A percentile compares a stretch with the other conserved stretches of the same genome.
Conservation (phyloP, 2,113 vertebrate species). For the Alaudala cheleensis region DNA sequence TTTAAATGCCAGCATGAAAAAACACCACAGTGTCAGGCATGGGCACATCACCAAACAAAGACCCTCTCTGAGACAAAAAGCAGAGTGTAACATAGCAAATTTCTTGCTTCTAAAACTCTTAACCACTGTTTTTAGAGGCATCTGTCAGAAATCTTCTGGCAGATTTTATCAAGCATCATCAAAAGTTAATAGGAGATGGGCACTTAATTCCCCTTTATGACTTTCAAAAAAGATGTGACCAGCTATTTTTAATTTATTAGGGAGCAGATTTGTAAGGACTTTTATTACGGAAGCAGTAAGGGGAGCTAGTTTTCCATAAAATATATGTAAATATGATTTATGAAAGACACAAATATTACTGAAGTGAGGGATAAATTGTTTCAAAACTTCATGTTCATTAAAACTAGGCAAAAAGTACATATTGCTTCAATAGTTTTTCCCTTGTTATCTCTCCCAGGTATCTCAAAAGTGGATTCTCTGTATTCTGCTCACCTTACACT, state of each 20-base stretch:
- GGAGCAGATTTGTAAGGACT: slow-evolving; percentile 28
- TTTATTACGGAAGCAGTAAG: slow-evolving; percentile 40
- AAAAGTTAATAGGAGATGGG: slow-evolving; percentile 27
- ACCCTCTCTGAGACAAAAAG: neutral
- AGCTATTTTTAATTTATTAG: slow-evolving; percentile 53
- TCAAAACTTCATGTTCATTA: slow-evolving; percentile 18
- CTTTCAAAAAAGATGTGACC: slow-evolving; percentile 21
- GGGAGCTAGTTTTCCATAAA: slow-evolving; percentile 54
- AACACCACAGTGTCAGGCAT: neutral
- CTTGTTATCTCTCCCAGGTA: neutral
- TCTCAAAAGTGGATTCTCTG: neutral
- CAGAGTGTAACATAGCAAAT: neutral
- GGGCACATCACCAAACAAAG: neutral
- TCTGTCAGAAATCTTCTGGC: neutral
- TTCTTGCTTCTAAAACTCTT: neutral
- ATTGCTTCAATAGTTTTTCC: slow-evolving; percentile 14
- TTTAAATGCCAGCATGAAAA: neutral
- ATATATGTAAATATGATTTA: slow-evolving; percentile 56
- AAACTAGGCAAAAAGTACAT: neutral
- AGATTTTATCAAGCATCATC: slow-evolving; percentile 1
- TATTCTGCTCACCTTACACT: neutral
- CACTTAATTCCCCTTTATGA: slow-evolving; percentile 44
- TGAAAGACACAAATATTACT: slow-evolving; percentile 46
- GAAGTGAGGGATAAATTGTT: slow-evolving; percentile 34
- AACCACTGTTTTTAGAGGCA: neutral